These are phyloP conservation scores for Ichneumoninae sp. DNA, from an alignment of 2,888 invertebrate genomes.

Conservation along the genomic window DNA sequence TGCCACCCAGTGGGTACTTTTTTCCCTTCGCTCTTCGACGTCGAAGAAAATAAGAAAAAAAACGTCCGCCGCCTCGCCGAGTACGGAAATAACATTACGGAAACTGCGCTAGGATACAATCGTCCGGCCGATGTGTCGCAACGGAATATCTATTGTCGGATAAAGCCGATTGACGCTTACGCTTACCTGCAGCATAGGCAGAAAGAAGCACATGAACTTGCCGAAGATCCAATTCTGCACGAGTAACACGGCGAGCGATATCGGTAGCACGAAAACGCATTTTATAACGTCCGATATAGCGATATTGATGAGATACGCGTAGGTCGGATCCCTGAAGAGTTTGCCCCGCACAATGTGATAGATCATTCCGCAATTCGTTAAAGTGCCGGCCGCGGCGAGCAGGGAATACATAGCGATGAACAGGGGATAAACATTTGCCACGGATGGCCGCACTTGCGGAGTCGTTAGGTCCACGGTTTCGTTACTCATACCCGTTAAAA, in stretches of 20 bases:
- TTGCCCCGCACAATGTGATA: constrained; percentile 85
- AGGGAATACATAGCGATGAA: constrained; percentile 88
- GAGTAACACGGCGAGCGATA: constrained; percentile 88
- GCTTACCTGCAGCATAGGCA: constrained; percentile 90
- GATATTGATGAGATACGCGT: constrained; percentile 88
- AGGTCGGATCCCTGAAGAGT: constrained; percentile 88
- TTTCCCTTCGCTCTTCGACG: not conserved
- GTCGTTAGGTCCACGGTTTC: constrained; percentile 86
- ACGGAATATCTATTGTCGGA: not conserved
- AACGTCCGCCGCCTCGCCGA: not conserved
- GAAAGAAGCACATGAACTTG: constrained; percentile 89
- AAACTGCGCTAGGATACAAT: not conserved
- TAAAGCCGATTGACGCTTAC: not conserved
- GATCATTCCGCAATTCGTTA: constrained; percentile 87
- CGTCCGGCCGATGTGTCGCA: not conserved
- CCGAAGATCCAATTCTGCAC: constrained; percentile 91
- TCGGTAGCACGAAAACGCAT: constrained; percentile 88
- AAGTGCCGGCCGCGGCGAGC: constrained; percentile 86
- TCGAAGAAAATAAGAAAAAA: not conserved
- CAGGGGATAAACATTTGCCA: constrained; percentile 86
- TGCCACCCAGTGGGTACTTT: not conserved
- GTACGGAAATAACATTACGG: not conserved
- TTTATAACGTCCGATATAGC: constrained; percentile 89
- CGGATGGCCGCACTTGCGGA: constrained; percentile 87
- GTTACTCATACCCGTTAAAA: constrained; percentile 81